Evolutionary conservation across 2,113 vertebrate species (phyloP).

Genomic region (Fulica atra): DNA sequence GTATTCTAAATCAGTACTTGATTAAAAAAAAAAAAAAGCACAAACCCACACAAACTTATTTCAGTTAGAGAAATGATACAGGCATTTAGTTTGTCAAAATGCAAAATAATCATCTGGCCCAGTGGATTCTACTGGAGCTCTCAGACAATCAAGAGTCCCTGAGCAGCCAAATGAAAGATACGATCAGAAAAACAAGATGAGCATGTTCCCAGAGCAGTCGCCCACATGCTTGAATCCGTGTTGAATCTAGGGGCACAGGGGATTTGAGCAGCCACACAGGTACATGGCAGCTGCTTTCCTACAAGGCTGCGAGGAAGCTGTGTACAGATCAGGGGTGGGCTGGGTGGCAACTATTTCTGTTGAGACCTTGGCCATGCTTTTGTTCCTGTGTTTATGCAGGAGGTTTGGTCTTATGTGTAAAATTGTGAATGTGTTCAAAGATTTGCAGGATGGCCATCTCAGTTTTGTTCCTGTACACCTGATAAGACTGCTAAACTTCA

Average conservation of each 20-base stretch:
- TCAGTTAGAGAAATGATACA: neutral
- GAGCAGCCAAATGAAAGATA: neutral
- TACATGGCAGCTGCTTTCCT: neutral
- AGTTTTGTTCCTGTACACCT: neutral
- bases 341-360: neutral
- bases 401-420: neutral
- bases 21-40: neutral
- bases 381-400: neutral
- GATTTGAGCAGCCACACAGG: neutral
- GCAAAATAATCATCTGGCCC: neutral
- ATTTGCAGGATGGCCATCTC: neutral
- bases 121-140: neutral
- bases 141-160: neutral
- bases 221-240: neutral
- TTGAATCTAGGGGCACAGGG: neutral
- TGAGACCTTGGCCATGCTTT: neutral
- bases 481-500: neutral
- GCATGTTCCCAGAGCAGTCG: neutral
- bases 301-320: fast-evolving
- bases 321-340: neutral
- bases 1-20: neutral
- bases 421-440: neutral
- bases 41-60: neutral
- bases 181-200: neutral
- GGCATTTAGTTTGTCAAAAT: neutral